phyloP scores from a whole-genome alignment of 2,888 invertebrate species.

The Operophtera brumata region DNA sequence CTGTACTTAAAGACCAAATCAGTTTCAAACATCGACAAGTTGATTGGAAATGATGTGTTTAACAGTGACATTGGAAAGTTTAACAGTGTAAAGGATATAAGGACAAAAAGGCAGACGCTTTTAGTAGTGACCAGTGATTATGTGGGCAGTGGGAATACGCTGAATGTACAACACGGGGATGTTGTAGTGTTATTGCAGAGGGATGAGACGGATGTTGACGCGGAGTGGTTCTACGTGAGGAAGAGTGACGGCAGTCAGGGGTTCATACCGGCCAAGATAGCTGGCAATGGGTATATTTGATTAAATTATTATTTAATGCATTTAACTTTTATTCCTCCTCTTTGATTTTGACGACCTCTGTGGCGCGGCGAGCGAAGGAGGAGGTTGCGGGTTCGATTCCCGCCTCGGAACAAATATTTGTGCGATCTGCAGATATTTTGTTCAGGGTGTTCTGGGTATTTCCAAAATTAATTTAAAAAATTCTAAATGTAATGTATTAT shows the following conservation, averaged over 20 bases:
- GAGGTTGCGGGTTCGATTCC: too few species aligned
- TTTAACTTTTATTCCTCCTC: conserved; percentile 11
- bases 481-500: too few species aligned
- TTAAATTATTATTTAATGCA: conserved; percentile 25
- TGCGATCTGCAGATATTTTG: too few species aligned
- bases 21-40: conserved; percentile 56
- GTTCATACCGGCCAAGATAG: conserved; percentile 88
- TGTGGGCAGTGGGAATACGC: conserved; percentile 76
- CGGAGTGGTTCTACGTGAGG: conserved; percentile 89
- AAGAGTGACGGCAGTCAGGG: conserved; percentile 86
- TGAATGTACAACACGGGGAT: conserved; percentile 86
- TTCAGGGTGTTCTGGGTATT: too few species aligned
- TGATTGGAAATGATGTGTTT: not conserved
- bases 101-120: conserved; percentile 82
- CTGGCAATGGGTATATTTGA: conserved; percentile 88
- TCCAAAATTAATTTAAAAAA: too few species aligned
- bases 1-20: conserved; percentile 83
- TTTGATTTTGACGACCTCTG: too few species aligned
- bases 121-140: conserved; percentile 86
- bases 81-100: conserved; percentile 26
- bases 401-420: too few species aligned
- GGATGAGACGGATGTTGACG: conserved; percentile 75
- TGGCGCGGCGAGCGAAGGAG: too few species aligned
- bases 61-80: not conserved
- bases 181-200: conserved; percentile 84